Evolutionary conservation across 1,140 invertebrate species (phyloP).

Genomic region (Rhagoletis pomonella): DNA sequence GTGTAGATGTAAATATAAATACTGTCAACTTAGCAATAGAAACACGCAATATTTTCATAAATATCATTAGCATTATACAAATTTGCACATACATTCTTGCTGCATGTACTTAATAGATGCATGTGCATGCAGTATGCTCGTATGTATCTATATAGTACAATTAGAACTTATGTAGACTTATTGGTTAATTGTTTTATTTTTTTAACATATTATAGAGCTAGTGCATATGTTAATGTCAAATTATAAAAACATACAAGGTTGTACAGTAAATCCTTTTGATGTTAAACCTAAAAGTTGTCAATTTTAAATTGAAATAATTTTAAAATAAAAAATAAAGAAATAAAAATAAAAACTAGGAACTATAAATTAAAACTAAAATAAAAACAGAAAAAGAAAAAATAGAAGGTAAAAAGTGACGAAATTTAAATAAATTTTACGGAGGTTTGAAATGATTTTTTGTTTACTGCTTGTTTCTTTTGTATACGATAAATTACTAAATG

Average conservation of each 20-base stretch:
- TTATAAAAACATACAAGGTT: constrained; percentile 26
- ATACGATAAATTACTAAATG: constrained; percentile 63
- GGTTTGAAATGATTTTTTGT: constrained; percentile 7
- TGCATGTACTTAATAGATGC: constrained; percentile 12
- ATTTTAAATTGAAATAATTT: not conserved
- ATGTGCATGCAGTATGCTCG: constrained; percentile 28
- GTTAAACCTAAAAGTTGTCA: constrained; percentile 31
- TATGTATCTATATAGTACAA: constrained; percentile 44
- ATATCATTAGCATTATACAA: constrained; percentile 19
- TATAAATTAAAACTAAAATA: not conserved
- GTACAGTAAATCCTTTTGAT: constrained; percentile 35
- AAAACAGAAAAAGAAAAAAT: not conserved
- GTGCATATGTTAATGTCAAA: not conserved
- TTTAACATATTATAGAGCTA: constrained; percentile 56
- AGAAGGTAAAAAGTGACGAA: not conserved
- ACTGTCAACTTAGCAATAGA: constrained; percentile 66
- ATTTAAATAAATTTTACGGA: not conserved
- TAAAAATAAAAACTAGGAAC: not conserved
- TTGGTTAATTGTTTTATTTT: not conserved
- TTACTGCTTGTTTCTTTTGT: constrained; percentile 64
- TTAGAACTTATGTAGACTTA: constrained; percentile 34
- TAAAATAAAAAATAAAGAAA: not conserved
- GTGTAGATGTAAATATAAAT: constrained; percentile 70
- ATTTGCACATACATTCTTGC: not conserved
- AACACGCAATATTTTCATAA: constrained; percentile 38